Conservation (phyloP, 2,797 vertebrate genomes). For the Smutsia gigantea region DNA sequence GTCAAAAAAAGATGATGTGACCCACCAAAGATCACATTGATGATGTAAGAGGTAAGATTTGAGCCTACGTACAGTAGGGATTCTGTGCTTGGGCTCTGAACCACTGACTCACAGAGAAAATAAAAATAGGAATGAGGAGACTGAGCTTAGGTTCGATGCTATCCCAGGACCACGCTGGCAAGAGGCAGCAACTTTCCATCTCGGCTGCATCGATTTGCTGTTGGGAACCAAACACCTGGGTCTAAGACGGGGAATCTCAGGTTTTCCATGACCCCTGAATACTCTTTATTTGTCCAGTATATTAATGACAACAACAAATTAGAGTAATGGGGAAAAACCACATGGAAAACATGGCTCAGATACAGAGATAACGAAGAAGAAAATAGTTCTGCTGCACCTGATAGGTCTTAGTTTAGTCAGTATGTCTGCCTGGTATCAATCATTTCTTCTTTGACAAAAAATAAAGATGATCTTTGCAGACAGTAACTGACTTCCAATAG, state of each 20-base stretch:
- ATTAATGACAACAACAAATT: background rate
- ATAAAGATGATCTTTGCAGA: background rate
- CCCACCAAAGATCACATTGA: background rate
- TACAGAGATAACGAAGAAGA: conserved; percentile 1
- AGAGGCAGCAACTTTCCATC: background rate
- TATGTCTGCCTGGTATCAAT: background rate
- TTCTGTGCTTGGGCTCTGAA: background rate
- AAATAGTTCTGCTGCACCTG: background rate
- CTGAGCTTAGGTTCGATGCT: background rate
- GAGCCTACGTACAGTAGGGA: background rate
- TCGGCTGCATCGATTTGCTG: background rate
- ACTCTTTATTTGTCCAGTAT: background rate
- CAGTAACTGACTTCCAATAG: background rate
- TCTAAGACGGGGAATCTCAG: background rate
- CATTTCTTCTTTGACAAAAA: background rate
- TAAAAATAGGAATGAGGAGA: background rate
- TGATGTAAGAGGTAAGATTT: background rate
- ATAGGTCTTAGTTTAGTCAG: background rate
- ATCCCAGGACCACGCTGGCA: background rate
- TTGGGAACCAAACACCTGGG: background rate
- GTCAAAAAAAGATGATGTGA: background rate
- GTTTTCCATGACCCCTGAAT: background rate
- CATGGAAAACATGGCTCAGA: background rate
- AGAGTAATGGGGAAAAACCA: background rate
- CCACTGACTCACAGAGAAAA: background rate